Conservation (phyloP, 2,113 vertebrate species). For the Octodon degus region DNA sequence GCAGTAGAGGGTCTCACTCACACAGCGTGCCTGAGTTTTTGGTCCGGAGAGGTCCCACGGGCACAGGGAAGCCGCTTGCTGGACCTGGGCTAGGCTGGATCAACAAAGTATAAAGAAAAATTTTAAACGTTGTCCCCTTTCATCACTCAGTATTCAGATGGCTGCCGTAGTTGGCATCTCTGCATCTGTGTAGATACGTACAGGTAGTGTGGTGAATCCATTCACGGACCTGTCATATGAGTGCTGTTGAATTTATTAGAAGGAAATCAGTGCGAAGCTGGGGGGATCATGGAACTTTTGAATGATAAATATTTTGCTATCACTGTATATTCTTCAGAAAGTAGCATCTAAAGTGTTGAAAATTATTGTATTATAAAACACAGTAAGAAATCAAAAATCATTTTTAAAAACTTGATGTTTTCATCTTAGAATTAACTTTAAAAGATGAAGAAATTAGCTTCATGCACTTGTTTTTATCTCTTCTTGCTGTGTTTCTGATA, state of each 20-base stretch:
- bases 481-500: background rate
- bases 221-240: background rate
- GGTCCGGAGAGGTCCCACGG: no score
- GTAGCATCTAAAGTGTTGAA: slow-evolving; percentile 11
- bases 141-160: background rate
- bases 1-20: no score
- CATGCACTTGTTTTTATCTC: slow-evolving; percentile 39
- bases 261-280: background rate
- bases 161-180: background rate
- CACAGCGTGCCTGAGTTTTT: no score
- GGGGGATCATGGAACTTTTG: slow-evolving; percentile 33
- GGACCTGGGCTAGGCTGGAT: no score
- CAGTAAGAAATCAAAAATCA: slow-evolving; percentile 32
- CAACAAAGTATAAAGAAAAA: background rate
- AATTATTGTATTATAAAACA: slow-evolving; percentile 26
- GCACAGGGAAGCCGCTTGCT: no score
- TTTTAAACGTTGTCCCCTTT: background rate
- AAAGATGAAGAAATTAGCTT: slow-evolving; percentile 40
- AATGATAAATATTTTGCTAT: background rate
- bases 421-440: background rate
- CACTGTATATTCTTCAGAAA: slow-evolving; percentile 3
- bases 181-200: background rate
- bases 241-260: slow-evolving; percentile 7
- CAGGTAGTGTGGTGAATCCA: background rate
- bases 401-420: slow-evolving; percentile 15